Evolutionary conservation across 2,113 vertebrate genomes (phyloP).

Genomic region (Scopus umbretta): DNA sequence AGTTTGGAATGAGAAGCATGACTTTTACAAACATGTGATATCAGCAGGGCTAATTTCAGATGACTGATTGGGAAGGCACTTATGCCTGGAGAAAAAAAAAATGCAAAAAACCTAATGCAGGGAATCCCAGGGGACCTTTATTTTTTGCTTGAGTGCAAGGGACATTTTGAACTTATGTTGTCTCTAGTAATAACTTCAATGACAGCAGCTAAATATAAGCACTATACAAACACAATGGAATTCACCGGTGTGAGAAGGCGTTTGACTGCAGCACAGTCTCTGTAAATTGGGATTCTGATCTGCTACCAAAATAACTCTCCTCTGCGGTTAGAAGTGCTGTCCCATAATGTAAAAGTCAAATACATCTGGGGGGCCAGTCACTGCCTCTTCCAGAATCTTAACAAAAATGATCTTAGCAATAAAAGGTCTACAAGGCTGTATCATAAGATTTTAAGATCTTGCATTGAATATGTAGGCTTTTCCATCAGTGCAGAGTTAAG

Average conservation of each 20-base stretch:
- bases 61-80: background rate
- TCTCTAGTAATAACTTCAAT: background rate
- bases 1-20: background rate
- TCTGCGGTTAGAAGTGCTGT: background rate
- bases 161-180: background rate
- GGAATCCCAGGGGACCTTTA: background rate
- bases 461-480: background rate
- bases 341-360: background rate
- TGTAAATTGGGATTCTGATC: background rate
- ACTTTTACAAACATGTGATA: background rate
- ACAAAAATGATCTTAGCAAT: background rate
- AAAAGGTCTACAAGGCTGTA: background rate
- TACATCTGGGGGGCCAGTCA: background rate
- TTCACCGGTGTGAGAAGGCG: background rate
- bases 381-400: background rate
- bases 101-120: background rate
- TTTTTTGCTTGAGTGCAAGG: background rate
- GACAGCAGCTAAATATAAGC: conserved; percentile 14
- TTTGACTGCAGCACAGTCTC: background rate
- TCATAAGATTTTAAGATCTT: background rate
- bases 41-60: background rate
- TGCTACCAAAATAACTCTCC: background rate
- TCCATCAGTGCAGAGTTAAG: background rate
- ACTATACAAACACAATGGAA: background rate
- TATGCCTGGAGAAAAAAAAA: background rate